Evolutionary conservation across 2,888 invertebrate genomes (phyloP).

Genomic region (Crocallis elinguaria): DNA sequence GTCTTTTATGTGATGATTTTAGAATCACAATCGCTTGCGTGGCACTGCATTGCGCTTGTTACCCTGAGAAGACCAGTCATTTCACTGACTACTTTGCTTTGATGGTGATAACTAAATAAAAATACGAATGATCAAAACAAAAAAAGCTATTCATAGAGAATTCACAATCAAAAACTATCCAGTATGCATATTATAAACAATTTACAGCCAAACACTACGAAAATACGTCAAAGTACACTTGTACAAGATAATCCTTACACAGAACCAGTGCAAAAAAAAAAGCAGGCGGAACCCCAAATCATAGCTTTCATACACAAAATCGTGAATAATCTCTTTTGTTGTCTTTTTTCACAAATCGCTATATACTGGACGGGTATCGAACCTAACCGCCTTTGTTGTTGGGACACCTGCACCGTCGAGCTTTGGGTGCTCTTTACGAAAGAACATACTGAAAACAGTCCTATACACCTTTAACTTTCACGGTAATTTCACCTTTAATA

Average conservation of each 20-base stretch:
- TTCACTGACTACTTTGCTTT: too few relatives aligned
- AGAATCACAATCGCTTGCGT: too few relatives aligned
- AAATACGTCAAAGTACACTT: background rate
- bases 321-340: slow-evolving; percentile 30
- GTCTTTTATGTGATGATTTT: too few relatives aligned
- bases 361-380: slow-evolving; percentile 68
- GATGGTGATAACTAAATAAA: too few relatives aligned
- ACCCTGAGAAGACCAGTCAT: too few relatives aligned
- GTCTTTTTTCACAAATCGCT: slow-evolving; percentile 61
- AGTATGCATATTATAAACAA: too few relatives aligned
- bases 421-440: slow-evolving; percentile 74
- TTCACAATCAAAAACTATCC: too few relatives aligned
- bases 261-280: slow-evolving; percentile 4
- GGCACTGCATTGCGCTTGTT: too few relatives aligned
- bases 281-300: slow-evolving; percentile 33
- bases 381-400: slow-evolving; percentile 72
- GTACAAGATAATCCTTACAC: background rate
- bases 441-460: slow-evolving; percentile 57
- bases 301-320: slow-evolving; percentile 17
- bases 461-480: slow-evolving; percentile 23
- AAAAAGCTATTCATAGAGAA: too few relatives aligned
- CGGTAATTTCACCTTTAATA: slow-evolving; percentile 30
- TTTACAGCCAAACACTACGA: too few relatives aligned
- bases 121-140: too few relatives aligned
- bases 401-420: slow-evolving; percentile 78